A percentile compares a stretch with the other conserved stretches of the same genome.
phyloP scores from a whole-genome alignment of 2,113 vertebrate genomes.

The Campylorhamphus procurvoides region DNA sequence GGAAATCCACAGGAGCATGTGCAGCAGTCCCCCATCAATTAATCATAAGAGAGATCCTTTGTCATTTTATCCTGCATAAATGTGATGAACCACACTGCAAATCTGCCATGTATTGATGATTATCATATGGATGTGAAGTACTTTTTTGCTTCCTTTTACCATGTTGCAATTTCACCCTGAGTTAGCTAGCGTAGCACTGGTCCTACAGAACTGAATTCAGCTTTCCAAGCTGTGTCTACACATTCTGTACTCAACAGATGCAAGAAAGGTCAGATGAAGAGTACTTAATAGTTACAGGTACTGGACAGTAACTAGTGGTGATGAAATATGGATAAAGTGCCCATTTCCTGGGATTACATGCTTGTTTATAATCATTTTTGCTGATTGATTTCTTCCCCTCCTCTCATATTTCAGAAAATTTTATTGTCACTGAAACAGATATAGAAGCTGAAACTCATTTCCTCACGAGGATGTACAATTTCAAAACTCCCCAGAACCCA shows the following conservation, averaged over 20 bases:
- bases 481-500: background rate
- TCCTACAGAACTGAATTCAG: background rate
- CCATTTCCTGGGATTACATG: background rate
- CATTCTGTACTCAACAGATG: background rate
- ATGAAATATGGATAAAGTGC: background rate
- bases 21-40: background rate
- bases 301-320: background rate
- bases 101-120: background rate
- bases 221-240: background rate
- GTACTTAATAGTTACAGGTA: background rate
- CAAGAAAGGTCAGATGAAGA: background rate
- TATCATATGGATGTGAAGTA: background rate
- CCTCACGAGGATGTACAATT: background rate
- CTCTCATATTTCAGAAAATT: background rate
- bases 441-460: background rate
- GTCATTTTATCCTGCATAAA: background rate
- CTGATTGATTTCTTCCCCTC: background rate
- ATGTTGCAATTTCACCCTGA: background rate
- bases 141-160: background rate
- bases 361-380: background rate
- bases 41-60: background rate
- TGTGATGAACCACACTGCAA: background rate
- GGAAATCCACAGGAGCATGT: background rate
- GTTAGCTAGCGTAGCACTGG: accelerated
- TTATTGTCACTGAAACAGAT: background rate